Conservation (phyloP, 2,113 vertebrate species). For the Benitochromis conjunctus region DNA sequence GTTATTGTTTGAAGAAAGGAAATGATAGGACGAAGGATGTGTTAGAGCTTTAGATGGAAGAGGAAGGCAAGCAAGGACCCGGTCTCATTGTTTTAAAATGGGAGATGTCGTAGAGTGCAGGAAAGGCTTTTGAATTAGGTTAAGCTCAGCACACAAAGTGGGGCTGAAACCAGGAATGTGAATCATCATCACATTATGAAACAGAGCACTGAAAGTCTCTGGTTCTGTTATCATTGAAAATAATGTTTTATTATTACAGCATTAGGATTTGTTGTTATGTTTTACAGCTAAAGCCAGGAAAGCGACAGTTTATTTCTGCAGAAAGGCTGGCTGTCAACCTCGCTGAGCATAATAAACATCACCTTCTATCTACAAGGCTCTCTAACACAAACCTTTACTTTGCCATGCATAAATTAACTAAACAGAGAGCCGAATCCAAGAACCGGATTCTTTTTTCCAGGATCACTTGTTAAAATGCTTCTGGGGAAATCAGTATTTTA, state of each 20-base stretch:
- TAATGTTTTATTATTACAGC: constrained; percentile 16
- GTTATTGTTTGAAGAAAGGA: constrained; percentile 38
- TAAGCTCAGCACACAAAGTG: constrained; percentile 40
- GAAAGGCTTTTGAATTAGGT: constrained; percentile 52
- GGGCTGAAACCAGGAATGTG: constrained; percentile 31
- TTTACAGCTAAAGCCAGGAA: background rate
- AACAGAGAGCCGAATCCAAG: constrained; percentile 1
- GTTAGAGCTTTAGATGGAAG: constrained; percentile 58
- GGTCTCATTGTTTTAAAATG: constrained; percentile 61
- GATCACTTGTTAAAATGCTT: constrained; percentile 21
- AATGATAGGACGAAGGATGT: constrained; percentile 40
- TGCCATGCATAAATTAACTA: constrained; percentile 28
- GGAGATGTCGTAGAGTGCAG: constrained; percentile 45
- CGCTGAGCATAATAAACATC: constrained; percentile 29
- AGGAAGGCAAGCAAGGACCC: constrained; percentile 41
- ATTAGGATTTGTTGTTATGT: background rate
- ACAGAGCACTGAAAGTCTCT: constrained; percentile 9
- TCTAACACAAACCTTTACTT: constrained; percentile 40
- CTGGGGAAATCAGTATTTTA: constrained; percentile 1
- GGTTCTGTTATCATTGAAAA: constrained; percentile 14
- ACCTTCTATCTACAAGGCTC: constrained; percentile 33
- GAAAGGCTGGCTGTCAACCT: constrained; percentile 6
- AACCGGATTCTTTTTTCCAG: background rate
- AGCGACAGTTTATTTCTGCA: constrained; percentile 39
- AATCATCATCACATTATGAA: constrained; percentile 29